Evolutionary conservation across 2,113 vertebrate species (phyloP).

Genomic region (Lamprologus speciosus): DNA sequence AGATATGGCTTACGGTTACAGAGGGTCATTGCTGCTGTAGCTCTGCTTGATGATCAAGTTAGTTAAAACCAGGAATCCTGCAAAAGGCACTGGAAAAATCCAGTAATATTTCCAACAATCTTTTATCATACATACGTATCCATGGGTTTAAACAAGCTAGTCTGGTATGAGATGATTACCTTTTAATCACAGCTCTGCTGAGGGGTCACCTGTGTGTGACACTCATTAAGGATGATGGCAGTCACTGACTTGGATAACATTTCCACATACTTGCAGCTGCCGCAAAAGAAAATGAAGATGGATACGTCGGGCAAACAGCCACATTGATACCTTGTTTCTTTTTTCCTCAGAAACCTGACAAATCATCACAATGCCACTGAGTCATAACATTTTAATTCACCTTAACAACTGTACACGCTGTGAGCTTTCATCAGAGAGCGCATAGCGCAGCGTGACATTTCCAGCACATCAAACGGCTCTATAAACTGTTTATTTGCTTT

Average conservation of each 20-base stretch:
- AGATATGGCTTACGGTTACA: not conserved
- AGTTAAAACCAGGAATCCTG: not conserved
- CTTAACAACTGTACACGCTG: not conserved
- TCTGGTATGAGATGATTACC: constrained; percentile 6
- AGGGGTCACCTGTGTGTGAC: constrained; percentile 32
- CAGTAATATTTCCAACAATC: not conserved
- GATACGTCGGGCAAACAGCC: constrained; percentile 8
- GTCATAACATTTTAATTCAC: not conserved
- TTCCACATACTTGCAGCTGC: constrained; percentile 53
- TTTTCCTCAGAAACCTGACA: constrained; percentile 24
- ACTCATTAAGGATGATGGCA: constrained; percentile 48
- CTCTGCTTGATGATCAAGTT: not conserved
- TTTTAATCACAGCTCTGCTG: constrained; percentile 52
- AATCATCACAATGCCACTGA: not conserved
- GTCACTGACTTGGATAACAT: constrained; percentile 40
- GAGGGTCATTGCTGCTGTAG: not conserved
- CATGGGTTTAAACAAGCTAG: not conserved
- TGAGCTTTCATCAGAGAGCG: not conserved
- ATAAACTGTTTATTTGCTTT: not conserved
- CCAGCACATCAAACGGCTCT: not conserved
- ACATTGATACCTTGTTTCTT: constrained; percentile 8
- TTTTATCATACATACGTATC: not conserved
- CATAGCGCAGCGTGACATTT: not conserved
- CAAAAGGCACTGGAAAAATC: not conserved
- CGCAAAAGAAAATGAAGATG: constrained; percentile 39